phyloP scores from a whole-genome alignment of 2,888 invertebrate genomes.

The Brachylomia viminalis region DNA sequence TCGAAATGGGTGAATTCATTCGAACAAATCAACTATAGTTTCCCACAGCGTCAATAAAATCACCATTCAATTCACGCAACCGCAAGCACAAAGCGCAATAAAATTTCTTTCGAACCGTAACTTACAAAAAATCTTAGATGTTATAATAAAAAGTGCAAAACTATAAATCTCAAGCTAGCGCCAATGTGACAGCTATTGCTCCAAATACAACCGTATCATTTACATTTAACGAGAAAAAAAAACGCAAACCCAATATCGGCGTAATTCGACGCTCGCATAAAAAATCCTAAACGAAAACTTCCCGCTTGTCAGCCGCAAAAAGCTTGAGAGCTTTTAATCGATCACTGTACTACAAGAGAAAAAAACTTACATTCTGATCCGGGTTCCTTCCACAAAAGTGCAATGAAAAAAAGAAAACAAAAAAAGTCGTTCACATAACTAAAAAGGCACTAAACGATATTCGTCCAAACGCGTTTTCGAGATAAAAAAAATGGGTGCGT shows the following conservation, averaged over 20 bases:
- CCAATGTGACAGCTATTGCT: constrained; percentile 46
- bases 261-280: constrained; percentile 70
- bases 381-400: constrained; percentile 71
- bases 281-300: constrained; percentile 72
- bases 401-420: constrained; percentile 68
- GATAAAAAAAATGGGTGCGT: constrained; percentile 59
- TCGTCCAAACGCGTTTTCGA: constrained; percentile 72
- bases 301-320: constrained; percentile 73
- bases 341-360: constrained; percentile 69
- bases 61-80: constrained; percentile 46
- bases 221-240: constrained; percentile 61
- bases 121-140: constrained; percentile 33
- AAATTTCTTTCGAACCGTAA: constrained; percentile 39
- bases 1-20: not conserved
- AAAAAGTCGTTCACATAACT: constrained; percentile 77
- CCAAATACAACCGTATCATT: constrained; percentile 58
- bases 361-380: constrained; percentile 79
- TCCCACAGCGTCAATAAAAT: constrained; percentile 54
- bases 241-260: constrained; percentile 62
- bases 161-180: constrained; percentile 42
- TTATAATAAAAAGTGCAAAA: constrained; percentile 51
- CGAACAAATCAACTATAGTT: constrained; percentile 31
- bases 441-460: constrained; percentile 71
- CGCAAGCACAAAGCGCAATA: constrained; percentile 60
- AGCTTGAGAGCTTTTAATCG: constrained; percentile 78